Base-by-base conservation (phyloP, 2,113 vertebrate species). In the Neolamprologus longior region DNA sequence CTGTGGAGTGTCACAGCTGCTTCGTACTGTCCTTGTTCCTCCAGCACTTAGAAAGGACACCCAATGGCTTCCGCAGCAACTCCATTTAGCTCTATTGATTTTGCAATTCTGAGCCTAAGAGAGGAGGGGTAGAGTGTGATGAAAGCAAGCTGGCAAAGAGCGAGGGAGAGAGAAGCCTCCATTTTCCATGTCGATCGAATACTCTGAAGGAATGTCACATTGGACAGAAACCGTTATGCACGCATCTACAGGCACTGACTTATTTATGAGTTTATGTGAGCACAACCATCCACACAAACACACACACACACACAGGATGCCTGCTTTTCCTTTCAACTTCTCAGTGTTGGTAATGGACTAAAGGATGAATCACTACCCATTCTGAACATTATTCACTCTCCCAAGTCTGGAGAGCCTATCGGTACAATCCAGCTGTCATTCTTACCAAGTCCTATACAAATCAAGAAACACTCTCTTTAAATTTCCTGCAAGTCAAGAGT, bases 41-140 rank as follows among this genome's bases (percentile, higher is more conserved):
- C 87, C 85, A 90, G 93, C 94, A 94, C 95, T 95, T 94, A 95
- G 93, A 93, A 88, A 94, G 95, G 94, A 96, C 94, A 95, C 92
- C 95, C 88, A 82, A 90, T 95, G 94, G 92, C 94, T 96, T 95
- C 94, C 76, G 85, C 88, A 78, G 94, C 94, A 95, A 95, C 94
- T 96, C 95, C 95, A 96, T 96, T 96, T 96, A 96, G 94, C 93
- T 91, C 53, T 95, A 96, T 96, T 96, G 96, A 96, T 96, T 96
- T 96, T 95, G 83, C 94, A 95, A 95, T 96, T 94, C 93, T 94
- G 89, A 82, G 82, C 89, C 87, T 33, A 17, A 83, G 93, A 80
- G 91, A 88, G 91, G 90, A 82, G 80, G 53, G 57, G 84, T 50
- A 28, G 89, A 82, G 82, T 83, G 79, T 86, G 88, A 83, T 93